Evolutionary conservation across 1,140 invertebrate genomes (phyloP), one percentile per base, ranked within the genome.

Genomic region (Drosophila leontia): DNA sequence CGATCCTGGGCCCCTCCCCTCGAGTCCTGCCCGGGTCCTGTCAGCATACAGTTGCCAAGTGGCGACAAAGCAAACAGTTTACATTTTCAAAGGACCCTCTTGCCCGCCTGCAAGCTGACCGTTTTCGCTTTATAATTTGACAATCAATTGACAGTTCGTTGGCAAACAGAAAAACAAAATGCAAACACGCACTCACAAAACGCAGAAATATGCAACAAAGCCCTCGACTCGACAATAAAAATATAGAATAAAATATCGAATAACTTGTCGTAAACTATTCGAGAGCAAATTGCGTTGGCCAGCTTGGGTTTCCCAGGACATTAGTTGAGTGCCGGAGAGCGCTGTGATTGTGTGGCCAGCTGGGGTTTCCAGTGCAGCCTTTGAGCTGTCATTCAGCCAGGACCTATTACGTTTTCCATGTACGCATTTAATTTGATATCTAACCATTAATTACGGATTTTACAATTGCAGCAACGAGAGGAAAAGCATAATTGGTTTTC

Each of bases 81-180:
- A 67, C 76, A 80, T 82, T 86, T 87, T 72, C 71, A 82, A 83
- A 67, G 65, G 74, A 80, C 76, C 61, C 75, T 32, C 47, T 12
- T 19, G n/a, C 47, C 47, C 35, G 47, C 45, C 68, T 83, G 39
- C 47, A 19, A 75, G 45, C 74, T 77, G 75, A 78, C 75, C 58
- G 55, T 74, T 72, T 74, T 71, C 69, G 78, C 69, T 85, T 85
- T 90, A 90, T 90, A 88, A 88, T 88, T 90, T 88, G 85, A 90
- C 85, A 90, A 88, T 82, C 85, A 88, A 88, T 88, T 88, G 85
- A 88, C 86, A 90, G 81, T 88, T 90, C 70, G 84, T 85, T 86
- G 82, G 74, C 60, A 84, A 88, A 78, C 75, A 78, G 75, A 84
- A 70, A 23, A 83, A 32, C 69, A 57, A 70, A 70, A 70, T 55